A percentile compares a stretch with the other conserved stretches of the same genome.
Conservation (phyloP, 1,140 invertebrate genomes). For the Zaprionus tsacasi region DNA sequence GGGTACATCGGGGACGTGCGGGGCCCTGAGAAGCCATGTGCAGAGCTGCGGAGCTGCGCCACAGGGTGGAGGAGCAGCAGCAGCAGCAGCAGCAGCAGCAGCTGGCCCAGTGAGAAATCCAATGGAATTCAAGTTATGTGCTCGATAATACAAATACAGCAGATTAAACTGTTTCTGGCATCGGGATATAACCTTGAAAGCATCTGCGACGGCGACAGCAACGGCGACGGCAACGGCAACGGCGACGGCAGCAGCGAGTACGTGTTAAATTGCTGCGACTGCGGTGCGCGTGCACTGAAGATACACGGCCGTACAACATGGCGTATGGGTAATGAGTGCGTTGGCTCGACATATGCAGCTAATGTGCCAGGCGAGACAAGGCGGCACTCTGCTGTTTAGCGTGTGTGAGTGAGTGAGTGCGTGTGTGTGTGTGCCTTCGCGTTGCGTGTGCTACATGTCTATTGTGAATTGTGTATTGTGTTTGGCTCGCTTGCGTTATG, state of each 20-base stretch:
- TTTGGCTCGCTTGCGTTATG: background rate
- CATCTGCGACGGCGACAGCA: slow-evolving; percentile 36
- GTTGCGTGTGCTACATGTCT: slow-evolving; percentile 14
- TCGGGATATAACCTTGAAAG: slow-evolving; percentile 68
- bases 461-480: slow-evolving; percentile 18
- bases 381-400: slow-evolving; percentile 31
- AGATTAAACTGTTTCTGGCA: slow-evolving; percentile 48
- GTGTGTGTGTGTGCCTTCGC: slow-evolving; percentile 12
- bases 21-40: slow-evolving; percentile 37
- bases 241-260: background rate
- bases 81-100: background rate
- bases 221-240: slow-evolving; percentile 23
- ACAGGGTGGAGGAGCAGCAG: slow-evolving; percentile 14
- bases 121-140: slow-evolving; percentile 18
- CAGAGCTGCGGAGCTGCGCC: slow-evolving; percentile 21
- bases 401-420: slow-evolving; percentile 40
- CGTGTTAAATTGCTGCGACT: background rate
- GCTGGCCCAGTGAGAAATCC: slow-evolving; percentile 3
- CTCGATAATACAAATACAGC: slow-evolving; percentile 36
- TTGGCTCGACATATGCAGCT: slow-evolving; percentile 50
- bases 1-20: background rate
- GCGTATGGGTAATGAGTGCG: slow-evolving; percentile 67
- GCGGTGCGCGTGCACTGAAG: slow-evolving; percentile 37
- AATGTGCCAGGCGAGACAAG: slow-evolving; percentile 35
- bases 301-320: slow-evolving; percentile 57